Evolutionary conservation across 2,888 invertebrate genomes (phyloP).

Genomic region (Automeris io): DNA sequence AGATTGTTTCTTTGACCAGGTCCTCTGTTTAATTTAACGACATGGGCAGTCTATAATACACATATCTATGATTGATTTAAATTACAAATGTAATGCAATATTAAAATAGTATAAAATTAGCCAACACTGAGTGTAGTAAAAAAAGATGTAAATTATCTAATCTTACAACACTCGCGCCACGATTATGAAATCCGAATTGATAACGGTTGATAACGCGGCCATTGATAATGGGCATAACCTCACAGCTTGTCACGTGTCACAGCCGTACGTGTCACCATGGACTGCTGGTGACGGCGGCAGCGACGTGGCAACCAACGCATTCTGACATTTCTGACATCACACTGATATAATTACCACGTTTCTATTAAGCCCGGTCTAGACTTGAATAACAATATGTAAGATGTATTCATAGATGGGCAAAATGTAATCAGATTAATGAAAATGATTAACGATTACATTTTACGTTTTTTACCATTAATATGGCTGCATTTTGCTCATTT

Average conservation of each 20-base stretch:
- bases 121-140: background rate
- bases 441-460: no score
- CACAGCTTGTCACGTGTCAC: conserved; percentile 14
- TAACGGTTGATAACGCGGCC: conserved; percentile 8
- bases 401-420: no score
- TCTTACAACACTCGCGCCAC: background rate
- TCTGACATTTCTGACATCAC: no score
- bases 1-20: no score
- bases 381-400: no score
- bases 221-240: conserved; percentile 13
- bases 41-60: no score
- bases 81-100: background rate
- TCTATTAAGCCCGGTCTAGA: no score
- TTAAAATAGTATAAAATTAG: background rate
- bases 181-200: conserved; percentile 1
- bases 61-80: no score
- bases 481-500: no score
- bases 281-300: background rate
- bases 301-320: background rate
- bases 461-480: no score
- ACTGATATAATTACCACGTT: background rate
- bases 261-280: background rate
- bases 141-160: background rate
- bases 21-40: no score
- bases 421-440: no score